Percentiles rank a stretch among this genome's conserved stretches.
These are phyloP conservation scores for Tiaroga cobitis DNA, from an alignment of 2,797 vertebrate species.

Conservation along the genomic window DNA sequence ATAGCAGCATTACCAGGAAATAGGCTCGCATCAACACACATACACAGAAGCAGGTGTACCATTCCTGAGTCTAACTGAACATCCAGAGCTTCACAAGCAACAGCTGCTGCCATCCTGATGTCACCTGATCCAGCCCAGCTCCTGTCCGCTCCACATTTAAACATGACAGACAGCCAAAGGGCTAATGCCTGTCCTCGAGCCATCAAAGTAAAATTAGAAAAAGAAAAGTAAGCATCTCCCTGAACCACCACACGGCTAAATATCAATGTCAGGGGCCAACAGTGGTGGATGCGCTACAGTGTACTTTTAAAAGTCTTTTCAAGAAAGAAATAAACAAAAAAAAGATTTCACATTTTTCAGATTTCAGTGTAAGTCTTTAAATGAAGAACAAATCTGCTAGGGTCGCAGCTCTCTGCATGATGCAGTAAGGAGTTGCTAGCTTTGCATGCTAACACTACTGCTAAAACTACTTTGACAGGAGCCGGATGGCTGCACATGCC, in stretches of 20 bases:
- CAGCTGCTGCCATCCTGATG: slow-evolving; percentile 57
- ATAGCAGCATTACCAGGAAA: slow-evolving; percentile 65
- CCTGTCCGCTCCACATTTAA: slow-evolving; percentile 54
- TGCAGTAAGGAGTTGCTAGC: slow-evolving; percentile 51
- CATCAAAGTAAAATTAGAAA: slow-evolving; percentile 59
- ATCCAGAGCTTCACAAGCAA: slow-evolving; percentile 43
- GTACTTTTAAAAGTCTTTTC: slow-evolving; percentile 9
- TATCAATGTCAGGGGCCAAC: slow-evolving; percentile 29
- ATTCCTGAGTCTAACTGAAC: slow-evolving; percentile 48
- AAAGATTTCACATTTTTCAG: neutral
- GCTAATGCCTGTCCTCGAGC: slow-evolving; percentile 37
- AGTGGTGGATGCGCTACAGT: neutral
- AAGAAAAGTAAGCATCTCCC: slow-evolving; percentile 46
- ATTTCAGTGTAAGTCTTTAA: neutral
- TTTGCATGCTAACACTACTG: slow-evolving; percentile 47
- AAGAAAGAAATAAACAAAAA: neutral
- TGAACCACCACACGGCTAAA: slow-evolving; percentile 13
- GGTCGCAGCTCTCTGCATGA: slow-evolving; percentile 17
- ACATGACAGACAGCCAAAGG: slow-evolving; percentile 49
- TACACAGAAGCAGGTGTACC: slow-evolving; percentile 55
- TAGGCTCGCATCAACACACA: slow-evolving; percentile 46
- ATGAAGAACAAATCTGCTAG: neutral
- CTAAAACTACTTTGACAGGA: slow-evolving; percentile 65
- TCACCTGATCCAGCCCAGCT: slow-evolving; percentile 55
- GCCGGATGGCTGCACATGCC: slow-evolving; percentile 47